phyloP scores from a whole-genome alignment of 2,888 invertebrate species.

The Encarsia formosa region DNA sequence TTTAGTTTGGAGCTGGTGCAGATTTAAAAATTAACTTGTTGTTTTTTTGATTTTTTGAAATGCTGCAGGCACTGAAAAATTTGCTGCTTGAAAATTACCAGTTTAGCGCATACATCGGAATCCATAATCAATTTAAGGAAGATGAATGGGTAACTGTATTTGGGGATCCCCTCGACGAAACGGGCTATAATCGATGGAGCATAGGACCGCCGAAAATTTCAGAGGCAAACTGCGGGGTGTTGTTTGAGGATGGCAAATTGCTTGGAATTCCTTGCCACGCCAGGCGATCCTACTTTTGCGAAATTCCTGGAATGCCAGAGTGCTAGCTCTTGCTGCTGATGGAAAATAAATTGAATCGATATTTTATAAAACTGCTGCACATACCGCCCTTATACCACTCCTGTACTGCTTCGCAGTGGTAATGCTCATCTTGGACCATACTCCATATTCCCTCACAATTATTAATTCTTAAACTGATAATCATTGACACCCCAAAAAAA shows the following conservation, averaged over 20 bases:
- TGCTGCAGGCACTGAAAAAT: constrained; percentile 19
- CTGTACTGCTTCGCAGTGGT: no score
- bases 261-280: constrained; percentile 25
- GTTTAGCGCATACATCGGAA: constrained; percentile 27
- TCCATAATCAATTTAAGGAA: constrained; percentile 28
- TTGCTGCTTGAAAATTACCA: constrained; percentile 27
- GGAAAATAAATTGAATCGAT: constrained; percentile 19
- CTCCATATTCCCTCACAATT: no score
- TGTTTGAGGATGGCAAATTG: constrained; percentile 27
- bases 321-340: constrained; percentile 5
- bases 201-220: constrained; percentile 27
- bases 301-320: constrained; percentile 19
- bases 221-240: constrained; percentile 23
- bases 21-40: constrained; percentile 1
- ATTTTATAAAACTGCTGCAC: constrained; percentile 9
- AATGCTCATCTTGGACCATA: no score
- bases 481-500: no score
- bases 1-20: no score
- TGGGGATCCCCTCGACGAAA: constrained; percentile 22
- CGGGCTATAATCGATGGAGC: constrained; percentile 26
- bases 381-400: no score
- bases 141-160: constrained; percentile 26
- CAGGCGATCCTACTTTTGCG: constrained; percentile 25
- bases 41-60: constrained; percentile 1
- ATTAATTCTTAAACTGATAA: no score